These are phyloP conservation scores for Triplophysa yarkandensis DNA, from an alignment of 2,797 vertebrate genomes.

Conservation along the genomic window DNA sequence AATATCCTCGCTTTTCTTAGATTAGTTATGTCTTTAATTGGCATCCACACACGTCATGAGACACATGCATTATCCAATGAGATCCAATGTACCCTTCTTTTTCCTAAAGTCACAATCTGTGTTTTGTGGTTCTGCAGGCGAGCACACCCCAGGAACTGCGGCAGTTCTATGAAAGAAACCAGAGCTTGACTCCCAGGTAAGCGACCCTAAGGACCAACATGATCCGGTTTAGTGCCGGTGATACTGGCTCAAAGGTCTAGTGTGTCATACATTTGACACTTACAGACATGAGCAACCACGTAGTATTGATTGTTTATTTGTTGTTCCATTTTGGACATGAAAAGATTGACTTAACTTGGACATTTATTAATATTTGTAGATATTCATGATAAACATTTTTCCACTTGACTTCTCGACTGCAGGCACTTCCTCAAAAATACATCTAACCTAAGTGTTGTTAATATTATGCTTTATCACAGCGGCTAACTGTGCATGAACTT, in stretches of 20 bases:
- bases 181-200: conserved; percentile 89
- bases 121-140: conserved; percentile 74
- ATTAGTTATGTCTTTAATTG: too few relatives aligned
- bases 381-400: too few relatives aligned
- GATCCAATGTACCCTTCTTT: too few relatives aligned
- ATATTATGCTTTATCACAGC: neutral
- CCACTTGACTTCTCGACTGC: too few relatives aligned
- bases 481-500: conserved; percentile 13
- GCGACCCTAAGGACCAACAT: conserved; percentile 54
- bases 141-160: conserved; percentile 95
- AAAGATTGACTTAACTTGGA: too few relatives aligned
- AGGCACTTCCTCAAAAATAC: too few relatives aligned
- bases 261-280: neutral
- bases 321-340: too few relatives aligned
- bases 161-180: conserved; percentile 94
- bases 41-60: too few relatives aligned
- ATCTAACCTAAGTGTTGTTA: neutral
- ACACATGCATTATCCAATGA: too few relatives aligned
- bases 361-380: too few relatives aligned
- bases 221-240: neutral
- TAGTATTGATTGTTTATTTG: neutral
- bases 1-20: too few relatives aligned
- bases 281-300: neutral
- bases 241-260: neutral
- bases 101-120: conserved; percentile 1